Percentiles rank a stretch among this genome's conserved stretches.
These are phyloP conservation scores for Melinaea marsaeus DNA, from an alignment of 2,888 invertebrate genomes.

Conservation along the genomic window DNA sequence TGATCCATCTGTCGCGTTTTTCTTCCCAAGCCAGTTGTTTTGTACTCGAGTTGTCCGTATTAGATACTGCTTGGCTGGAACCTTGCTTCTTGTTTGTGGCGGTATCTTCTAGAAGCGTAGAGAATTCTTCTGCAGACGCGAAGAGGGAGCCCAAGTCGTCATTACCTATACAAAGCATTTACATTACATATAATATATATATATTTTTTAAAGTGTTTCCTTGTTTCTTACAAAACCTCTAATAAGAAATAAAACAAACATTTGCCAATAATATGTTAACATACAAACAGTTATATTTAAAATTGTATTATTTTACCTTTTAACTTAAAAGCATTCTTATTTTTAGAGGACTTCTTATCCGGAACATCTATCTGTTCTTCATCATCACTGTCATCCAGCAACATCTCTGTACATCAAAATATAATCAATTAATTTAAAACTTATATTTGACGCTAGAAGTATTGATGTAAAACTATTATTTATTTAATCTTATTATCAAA, in stretches of 20 bases:
- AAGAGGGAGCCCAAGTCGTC: conserved; percentile 82
- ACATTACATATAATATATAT: conserved; percentile 8
- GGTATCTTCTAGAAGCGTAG: conserved; percentile 90
- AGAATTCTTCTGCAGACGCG: conserved; percentile 93
- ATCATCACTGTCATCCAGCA: conserved; percentile 62
- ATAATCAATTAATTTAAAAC: neutral
- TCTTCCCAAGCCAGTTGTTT: conserved; percentile 92
- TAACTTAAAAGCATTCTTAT: conserved; percentile 50
- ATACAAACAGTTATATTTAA: neutral
- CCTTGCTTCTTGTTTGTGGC: conserved; percentile 80
- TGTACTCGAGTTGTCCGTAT: conserved; percentile 85
- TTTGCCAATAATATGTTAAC: neutral
- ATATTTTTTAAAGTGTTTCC: neutral
- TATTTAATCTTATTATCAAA: no score
- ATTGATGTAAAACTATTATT: no score
- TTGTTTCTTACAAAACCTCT: no score
- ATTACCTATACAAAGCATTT: conserved; percentile 45
- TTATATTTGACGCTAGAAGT: no score
- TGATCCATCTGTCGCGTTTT: conserved; percentile 80
- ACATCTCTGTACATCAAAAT: conserved; percentile 49
- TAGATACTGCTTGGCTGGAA: conserved; percentile 83
- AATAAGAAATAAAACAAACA: no score
- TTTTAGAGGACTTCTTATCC: conserved; percentile 45
- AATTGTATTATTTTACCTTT: conserved; percentile 48
- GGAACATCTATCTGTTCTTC: conserved; percentile 67